Percentiles rank a stretch among this genome's conserved stretches.
These are phyloP conservation scores for Mactromeris polynyma DNA, from an alignment of 2,888 invertebrate genomes.

Conservation along the genomic window DNA sequence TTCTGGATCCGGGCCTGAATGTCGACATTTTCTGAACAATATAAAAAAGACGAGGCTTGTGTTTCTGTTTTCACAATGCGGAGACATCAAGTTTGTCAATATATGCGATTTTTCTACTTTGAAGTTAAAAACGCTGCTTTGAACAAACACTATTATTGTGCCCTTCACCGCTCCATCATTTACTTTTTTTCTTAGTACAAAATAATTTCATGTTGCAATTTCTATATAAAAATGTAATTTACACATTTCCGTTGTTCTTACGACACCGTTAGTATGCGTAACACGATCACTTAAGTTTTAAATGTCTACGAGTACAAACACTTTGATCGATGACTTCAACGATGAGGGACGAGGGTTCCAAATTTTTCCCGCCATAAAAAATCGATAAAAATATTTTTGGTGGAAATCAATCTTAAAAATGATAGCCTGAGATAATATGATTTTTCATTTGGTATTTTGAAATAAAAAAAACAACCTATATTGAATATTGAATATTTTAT, in stretches of 20 bases:
- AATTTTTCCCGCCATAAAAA: conserved; percentile 8
- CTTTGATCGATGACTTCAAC: neutral
- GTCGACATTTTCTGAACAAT: too few species aligned
- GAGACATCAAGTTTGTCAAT: neutral
- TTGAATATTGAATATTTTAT: conserved; percentile 7
- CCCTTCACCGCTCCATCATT: neutral
- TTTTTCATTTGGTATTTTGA: neutral
- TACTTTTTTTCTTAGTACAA: neutral
- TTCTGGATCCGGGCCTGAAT: too few species aligned
- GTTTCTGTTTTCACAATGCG: neutral
- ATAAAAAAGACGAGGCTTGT: too few species aligned
- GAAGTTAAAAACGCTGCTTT: neutral
- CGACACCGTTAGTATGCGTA: conserved; percentile 11
- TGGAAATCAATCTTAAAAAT: neutral
- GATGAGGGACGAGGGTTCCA: neutral
- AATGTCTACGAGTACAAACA: neutral
- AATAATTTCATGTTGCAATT: neutral
- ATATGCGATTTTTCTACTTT: neutral
- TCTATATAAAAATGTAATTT: neutral
- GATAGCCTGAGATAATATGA: neutral
- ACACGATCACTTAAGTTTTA: neutral
- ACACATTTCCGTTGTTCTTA: neutral
- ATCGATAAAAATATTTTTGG: neutral
- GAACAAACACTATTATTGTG: neutral
- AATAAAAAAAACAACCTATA: conserved; percentile 3